Base-by-base conservation (phyloP, 2,113 vertebrate species). In the Myodes glareolus region DNA sequence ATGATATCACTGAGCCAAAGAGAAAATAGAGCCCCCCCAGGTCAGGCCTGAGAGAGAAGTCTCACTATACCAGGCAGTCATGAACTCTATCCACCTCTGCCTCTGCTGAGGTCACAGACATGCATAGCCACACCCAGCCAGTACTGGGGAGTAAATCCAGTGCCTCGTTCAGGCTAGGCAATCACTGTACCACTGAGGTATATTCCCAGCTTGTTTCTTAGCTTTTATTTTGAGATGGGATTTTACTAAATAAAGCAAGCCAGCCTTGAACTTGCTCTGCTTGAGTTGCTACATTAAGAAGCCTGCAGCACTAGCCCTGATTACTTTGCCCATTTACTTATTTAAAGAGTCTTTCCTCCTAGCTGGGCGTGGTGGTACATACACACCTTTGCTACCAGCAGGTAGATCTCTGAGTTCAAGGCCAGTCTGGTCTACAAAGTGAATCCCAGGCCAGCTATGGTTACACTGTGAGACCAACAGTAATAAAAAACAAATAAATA, bases 1-100 rank as follows among this genome's bases (percentile, higher is more conserved):
- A 52, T 19, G 10, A 52, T 7, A 7, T 45, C 52, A 0, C 31
- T 36, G 17, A 1, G 1, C 55, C 55, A 29, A 0, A 31, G 29
- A 29, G 7, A 25, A 58, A 27, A 45, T 0, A 12, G 17, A 45
- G 36, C 0, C 13, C 39, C 21, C 27, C 21, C 58, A 19, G 25
- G 81, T 17, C 29, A 65, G 61, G 39, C 25, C 42, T 12, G 5
- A 86, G 33, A 19, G 29, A 33, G 61, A 84, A 84, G 81, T 65
- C n/a, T 84, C 81, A 42, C 7, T 63, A 31, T 17, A 45, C n/a
- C 14, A 63, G 36, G n/a, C 9, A 8, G 1, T 63, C n/a, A 63
- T 63, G 7, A 42, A 84, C 9, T 63, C 6, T 58, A 84, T 23
- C 13, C 7, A 29, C n/a, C n/a, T 63, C 25, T 63, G 81, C 81